phyloP scores from a whole-genome alignment of 2,888 invertebrate species.

The Erebia epiphron region DNA sequence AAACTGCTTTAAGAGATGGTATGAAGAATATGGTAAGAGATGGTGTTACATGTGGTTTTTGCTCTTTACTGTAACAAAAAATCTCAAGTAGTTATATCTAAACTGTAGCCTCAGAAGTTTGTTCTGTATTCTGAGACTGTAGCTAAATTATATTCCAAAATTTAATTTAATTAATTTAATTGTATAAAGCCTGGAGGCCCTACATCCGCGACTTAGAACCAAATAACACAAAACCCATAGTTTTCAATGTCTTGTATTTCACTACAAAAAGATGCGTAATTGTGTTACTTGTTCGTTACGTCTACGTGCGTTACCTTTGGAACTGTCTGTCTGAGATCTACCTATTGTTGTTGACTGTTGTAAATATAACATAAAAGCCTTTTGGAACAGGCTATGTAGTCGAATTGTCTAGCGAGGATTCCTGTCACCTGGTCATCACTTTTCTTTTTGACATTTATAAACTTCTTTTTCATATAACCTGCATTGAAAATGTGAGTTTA shows the following conservation, averaged over 20 bases:
- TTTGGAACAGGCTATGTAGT: constrained; percentile 23
- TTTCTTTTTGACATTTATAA: background rate
- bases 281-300: constrained; percentile 40
- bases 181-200: constrained; percentile 35
- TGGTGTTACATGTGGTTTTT: too few relatives aligned
- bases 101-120: background rate
- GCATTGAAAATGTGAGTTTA: too few relatives aligned
- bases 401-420: constrained; percentile 24
- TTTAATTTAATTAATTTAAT: too few relatives aligned
- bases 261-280: constrained; percentile 37
- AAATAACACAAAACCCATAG: constrained; percentile 24
- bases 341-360: constrained; percentile 16
- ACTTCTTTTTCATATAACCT: too few relatives aligned
- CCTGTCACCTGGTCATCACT: constrained; percentile 22
- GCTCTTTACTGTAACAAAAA: too few relatives aligned
- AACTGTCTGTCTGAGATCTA: constrained; percentile 14
- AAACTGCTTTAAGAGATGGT: too few relatives aligned
- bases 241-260: constrained; percentile 28
- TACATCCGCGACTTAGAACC: constrained; percentile 27
- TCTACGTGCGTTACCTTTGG: constrained; percentile 27
- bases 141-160: too few relatives aligned
- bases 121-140: too few relatives aligned
- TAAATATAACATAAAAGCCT: constrained; percentile 27
- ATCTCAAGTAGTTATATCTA: too few relatives aligned
- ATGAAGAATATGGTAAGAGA: too few relatives aligned